Evolutionary conservation across 2,888 invertebrate genomes (phyloP), one percentile per base, ranked within the genome.

Genomic region (Alloplasta piceator): DNA sequence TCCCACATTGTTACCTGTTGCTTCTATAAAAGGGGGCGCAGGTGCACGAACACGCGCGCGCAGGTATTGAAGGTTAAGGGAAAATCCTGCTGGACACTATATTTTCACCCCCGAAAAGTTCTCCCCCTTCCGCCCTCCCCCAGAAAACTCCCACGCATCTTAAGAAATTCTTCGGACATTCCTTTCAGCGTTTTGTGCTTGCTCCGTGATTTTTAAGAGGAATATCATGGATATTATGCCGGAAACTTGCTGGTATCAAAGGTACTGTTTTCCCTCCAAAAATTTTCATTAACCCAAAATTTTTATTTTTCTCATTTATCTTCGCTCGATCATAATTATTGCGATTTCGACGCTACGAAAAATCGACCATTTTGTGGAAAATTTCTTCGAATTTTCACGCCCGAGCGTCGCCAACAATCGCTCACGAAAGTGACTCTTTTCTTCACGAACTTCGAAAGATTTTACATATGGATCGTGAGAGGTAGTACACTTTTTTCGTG

Each of bases 1-100:
- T 16, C 16, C 16, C 9, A 66, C 38, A 48, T 41, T 67, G 58
- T 85, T 86, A 87, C 87, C 88, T 86, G 88, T 86, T 87, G 85
- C 85, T 84, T 73, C 16, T 63, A 71, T 38, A 73, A n/a, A n/a
- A 46, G 82, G 72, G 78, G 77, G 84, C 84, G 85, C 89, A 90
- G 87, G 89, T 89, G 86, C 71, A 75, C 83, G 75, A 72, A 75
- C 82, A 81, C 82, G 73, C 78, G 71, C 79, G 63, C 76, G 73
- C 80, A 84, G 82, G 78, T 84, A 36, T 56, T 67, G 26, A 78
- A 85, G 86, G 86, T 86, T 86, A 86, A 83, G 3, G 26, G 83
- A 84, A 79, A 76, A 73, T 38, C 78, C 50, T 63, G 73, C 61
- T 74, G 46, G 67, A 56, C 68, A 60, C 41, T 48, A n/a, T n/a